Evolutionary conservation across 2,797 vertebrate species (phyloP), one percentile per base, ranked within the genome.

Genomic region (Emydoidea blandingii): DNA sequence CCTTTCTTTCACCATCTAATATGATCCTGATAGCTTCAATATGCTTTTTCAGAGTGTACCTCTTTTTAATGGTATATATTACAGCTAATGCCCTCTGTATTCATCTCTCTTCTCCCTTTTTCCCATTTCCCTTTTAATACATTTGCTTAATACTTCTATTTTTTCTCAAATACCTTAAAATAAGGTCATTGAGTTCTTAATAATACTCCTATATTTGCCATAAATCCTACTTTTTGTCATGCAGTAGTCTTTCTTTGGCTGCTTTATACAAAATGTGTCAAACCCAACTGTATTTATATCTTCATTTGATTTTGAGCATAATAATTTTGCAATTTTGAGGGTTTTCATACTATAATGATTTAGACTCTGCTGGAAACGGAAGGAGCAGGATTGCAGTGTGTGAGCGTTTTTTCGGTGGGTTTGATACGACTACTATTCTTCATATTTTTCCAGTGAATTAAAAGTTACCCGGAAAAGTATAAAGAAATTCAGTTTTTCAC

Each of bases 21-120:
- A 83, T 81, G 21, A 31, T 81, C 74, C 92, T 95, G 87, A 92
- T 93, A 81, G 74, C n/a, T 85, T 47, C 79, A 90, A 49, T 83
- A 80, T 89, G 37, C 68, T 53, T 92, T 47, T 31, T 76, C 54
- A 79, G 49, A 65, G 16, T 88, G 47, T 21, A 2, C 27, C 68
- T 95, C 44, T 65, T 88, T 90, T 92, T 37, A 84, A 23, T 86
- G 37, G 57, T 85, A 44, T 91, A 65, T 89, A 76, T 14, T 11
- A 53, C 54, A 85, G 16, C 76, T 53, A 9, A 25, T 65, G 72
- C 31, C 79, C 54, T 37, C 21, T 54, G 52, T 79, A 85, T 89
- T 79, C 65, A 86, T 89, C 53, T 76, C 37, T 65, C 53, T 81
- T 65, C 65, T 88, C 49, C 57, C 83, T 74, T 89, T 89, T 92